Conservation (phyloP, 2,113 vertebrate genomes). For the Chroicocephalus ridibundus region DNA sequence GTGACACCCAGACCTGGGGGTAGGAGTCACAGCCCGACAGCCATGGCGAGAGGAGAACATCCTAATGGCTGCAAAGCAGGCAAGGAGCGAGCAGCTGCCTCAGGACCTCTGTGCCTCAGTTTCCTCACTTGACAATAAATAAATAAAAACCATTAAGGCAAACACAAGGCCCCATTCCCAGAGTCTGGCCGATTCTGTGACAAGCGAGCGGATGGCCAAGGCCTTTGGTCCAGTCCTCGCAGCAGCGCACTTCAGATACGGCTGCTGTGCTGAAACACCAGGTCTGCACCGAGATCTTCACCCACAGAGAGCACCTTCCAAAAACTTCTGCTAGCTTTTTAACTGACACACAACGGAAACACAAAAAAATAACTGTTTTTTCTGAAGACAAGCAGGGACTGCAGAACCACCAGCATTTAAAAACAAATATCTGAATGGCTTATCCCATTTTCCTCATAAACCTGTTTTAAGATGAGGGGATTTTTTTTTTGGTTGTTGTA, state of each 20-base stretch:
- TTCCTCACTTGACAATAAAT: background rate
- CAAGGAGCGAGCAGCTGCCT: background rate
- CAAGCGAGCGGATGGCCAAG: background rate
- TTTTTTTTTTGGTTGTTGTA: background rate
- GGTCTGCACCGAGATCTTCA: background rate
- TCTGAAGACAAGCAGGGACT: background rate
- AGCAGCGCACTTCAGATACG: background rate
- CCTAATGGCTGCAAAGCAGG: background rate
- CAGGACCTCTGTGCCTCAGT: background rate
- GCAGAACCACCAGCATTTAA: background rate
- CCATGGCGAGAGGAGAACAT: background rate
- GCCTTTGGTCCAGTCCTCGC: accelerated
- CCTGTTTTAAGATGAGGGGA: background rate
- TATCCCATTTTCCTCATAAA: background rate
- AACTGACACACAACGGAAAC: background rate
- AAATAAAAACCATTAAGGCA: too few species aligned
- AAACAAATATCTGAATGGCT: background rate
- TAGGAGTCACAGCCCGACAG: background rate
- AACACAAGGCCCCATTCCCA: background rate
- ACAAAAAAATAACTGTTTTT: background rate
- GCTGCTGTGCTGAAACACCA: background rate
- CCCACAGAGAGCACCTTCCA: background rate
- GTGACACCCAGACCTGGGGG: background rate
- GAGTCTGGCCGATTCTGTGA: background rate
- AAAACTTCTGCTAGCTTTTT: background rate